Evolutionary conservation across 2,888 invertebrate genomes (phyloP), one percentile per base, ranked within the genome.

Genomic region (Lobophora halterata): DNA sequence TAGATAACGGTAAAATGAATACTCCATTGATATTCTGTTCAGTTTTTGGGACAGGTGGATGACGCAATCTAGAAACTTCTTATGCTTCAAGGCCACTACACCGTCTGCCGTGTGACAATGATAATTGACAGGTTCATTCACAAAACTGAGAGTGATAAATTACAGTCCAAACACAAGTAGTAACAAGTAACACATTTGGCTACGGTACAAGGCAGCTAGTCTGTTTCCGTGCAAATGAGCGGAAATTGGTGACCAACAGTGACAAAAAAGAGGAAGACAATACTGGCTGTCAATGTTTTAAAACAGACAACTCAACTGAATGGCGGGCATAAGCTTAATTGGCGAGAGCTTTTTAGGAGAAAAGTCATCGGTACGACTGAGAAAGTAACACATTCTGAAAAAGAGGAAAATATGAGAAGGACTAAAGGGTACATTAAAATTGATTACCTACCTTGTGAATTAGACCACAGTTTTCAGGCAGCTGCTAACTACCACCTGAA

Each of bases 391-490:
- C 31, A 20, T 8, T 12, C 8, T 11, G 11, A 11, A 29, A 1
- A 5, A 19, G n/a, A 3, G 28, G 4, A 12, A 19, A 29, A 19
- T n/a, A n/a, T n/a, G n/a, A n/a, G n/a, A n/a, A n/a, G n/a, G n/a
- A n/a, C n/a, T n/a, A n/a, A 12, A 3, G 11, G 17, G 9, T 7
- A 14, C 13, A 9, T 23, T 10, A 2, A 8, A 28, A 10, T 26
- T 14, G 7, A 16, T 0, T 5, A 9, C n/a, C 3, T 17, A 38
- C 18, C 55, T 52, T 29, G 32, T 65, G 30, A 42, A 35, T 61
- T 61, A 31, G 13, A 49, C 58, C 55, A 49, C 34, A 29, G 20
- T 28, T 25, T 39, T 26, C 27, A 40, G 21, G 14, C 9, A 32
- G 38, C 31, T 41, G 35, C 28, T 28, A 52, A 40, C 24, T 5